Conservation (phyloP, 1,140 invertebrate species). For the Heliconius hewitsoni region DNA sequence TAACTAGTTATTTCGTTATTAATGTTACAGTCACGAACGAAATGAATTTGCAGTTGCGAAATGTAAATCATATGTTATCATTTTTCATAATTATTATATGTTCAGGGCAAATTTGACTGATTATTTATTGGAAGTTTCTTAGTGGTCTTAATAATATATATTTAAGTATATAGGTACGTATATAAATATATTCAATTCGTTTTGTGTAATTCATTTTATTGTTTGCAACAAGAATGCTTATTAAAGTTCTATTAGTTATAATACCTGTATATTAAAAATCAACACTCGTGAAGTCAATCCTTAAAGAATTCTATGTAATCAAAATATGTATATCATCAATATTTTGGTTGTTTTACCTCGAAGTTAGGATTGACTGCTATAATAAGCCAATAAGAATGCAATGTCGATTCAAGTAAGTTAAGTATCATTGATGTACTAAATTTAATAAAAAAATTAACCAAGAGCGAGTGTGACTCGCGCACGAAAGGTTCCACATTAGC, state of each 20-base stretch:
- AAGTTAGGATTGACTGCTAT: slow-evolving; percentile 20
- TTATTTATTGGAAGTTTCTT: slow-evolving; percentile 8
- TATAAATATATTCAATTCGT: too few species aligned
- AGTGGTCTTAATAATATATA: neutral
- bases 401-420: neutral
- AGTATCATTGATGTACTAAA: too few species aligned
- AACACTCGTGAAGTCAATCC: neutral
- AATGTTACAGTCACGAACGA: slow-evolving; percentile 62
- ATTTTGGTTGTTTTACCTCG: slow-evolving; percentile 21
- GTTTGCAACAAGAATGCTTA: too few species aligned
- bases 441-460: too few species aligned
- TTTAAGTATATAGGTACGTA: neutral
- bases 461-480: too few species aligned
- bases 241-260: neutral
- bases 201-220: too few species aligned
- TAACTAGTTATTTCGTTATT: slow-evolving; percentile 70
- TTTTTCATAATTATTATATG: slow-evolving; percentile 32
- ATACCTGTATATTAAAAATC: neutral
- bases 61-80: slow-evolving; percentile 52
- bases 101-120: slow-evolving; percentile 2
- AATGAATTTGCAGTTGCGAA: slow-evolving; percentile 53
- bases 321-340: neutral
- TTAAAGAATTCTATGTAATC: neutral
- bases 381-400: neutral
- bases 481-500: too few species aligned